A percentile compares a stretch with the other conserved stretches of the same genome.
These are phyloP conservation scores for Watsonalla cultraria DNA, from an alignment of 2,888 invertebrate genomes.

Conservation along the genomic window DNA sequence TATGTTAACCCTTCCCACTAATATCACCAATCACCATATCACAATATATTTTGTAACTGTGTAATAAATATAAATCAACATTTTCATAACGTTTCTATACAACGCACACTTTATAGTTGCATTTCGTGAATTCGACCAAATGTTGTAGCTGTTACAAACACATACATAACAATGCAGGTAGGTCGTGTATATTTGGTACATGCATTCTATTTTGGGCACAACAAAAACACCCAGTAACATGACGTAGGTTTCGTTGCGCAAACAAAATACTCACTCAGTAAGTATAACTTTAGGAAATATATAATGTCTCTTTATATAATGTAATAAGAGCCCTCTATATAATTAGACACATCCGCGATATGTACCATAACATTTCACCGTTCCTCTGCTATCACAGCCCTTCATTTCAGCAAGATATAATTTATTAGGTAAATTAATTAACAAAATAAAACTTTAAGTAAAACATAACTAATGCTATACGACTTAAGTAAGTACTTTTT, in stretches of 20 bases:
- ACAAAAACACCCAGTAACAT: neutral
- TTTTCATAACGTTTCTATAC: neutral
- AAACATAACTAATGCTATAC: conserved; percentile 31
- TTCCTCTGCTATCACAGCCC: conserved; percentile 70
- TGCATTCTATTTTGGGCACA: neutral
- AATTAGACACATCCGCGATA: conserved; percentile 36
- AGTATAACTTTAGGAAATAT: neutral
- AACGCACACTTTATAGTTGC: neutral
- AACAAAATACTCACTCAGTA: neutral
- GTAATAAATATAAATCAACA: neutral
- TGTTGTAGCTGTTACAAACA: neutral
- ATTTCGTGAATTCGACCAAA: neutral
- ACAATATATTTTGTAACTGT: conserved; percentile 25
- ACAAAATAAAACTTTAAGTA: conserved; percentile 59
- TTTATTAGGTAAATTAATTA: conserved; percentile 49
- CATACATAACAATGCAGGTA: neutral
- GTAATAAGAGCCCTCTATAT: neutral
- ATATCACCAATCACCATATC: conserved; percentile 60
- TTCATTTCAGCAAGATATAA: conserved; percentile 49
- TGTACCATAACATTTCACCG: conserved; percentile 53
- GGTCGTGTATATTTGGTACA: neutral
- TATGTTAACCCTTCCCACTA: conserved; percentile 40
- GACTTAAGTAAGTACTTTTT: conserved; percentile 49
- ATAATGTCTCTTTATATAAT: neutral
- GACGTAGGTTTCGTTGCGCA: neutral